These are phyloP conservation scores for Deroplatys truncata DNA, from an alignment of 2,888 invertebrate species.

Conservation along the genomic window DNA sequence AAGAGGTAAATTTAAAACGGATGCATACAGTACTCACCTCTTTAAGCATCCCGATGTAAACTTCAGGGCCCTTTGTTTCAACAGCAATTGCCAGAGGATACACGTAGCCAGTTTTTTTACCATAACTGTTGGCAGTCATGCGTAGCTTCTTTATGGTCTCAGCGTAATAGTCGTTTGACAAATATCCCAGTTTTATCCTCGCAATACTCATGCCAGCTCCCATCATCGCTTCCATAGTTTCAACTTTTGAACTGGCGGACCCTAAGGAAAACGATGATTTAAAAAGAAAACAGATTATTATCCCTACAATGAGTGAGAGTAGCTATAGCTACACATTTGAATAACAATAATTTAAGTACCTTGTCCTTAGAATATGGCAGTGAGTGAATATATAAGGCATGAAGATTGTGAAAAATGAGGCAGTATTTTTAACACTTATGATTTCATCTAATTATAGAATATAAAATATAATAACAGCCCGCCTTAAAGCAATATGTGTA, in stretches of 20 bases:
- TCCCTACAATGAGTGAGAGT: no score
- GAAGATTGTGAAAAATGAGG: no score
- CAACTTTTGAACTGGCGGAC: constrained; percentile 46
- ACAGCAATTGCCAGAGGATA: constrained; percentile 89
- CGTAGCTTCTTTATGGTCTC: constrained; percentile 87
- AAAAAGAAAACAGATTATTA: no score
- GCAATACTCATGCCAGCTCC: constrained; percentile 59
- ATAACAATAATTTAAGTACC: no score
- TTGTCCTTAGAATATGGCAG: no score
- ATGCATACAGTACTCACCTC: neutral
- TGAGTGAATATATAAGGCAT: no score
- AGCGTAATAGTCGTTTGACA: constrained; percentile 71
- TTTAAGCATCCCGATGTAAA: constrained; percentile 71
- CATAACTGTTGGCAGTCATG: constrained; percentile 73
- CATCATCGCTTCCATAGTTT: constrained; percentile 54
- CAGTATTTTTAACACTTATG: no score
- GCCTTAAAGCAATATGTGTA: no score
- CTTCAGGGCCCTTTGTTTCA: constrained; percentile 98
- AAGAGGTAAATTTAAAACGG: no score
- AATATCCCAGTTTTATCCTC: constrained; percentile 54
- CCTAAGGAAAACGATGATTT: constrained; percentile 30
- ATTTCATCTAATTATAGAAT: no score
- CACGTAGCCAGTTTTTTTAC: constrained; percentile 63
- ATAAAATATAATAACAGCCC: no score
- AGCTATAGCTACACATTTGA: no score